These are phyloP conservation scores for fruit fly (Drosophila melanogaster) DNA, from an alignment of 1,140 invertebrate genomes.

Conservation along the genomic window DNA sequence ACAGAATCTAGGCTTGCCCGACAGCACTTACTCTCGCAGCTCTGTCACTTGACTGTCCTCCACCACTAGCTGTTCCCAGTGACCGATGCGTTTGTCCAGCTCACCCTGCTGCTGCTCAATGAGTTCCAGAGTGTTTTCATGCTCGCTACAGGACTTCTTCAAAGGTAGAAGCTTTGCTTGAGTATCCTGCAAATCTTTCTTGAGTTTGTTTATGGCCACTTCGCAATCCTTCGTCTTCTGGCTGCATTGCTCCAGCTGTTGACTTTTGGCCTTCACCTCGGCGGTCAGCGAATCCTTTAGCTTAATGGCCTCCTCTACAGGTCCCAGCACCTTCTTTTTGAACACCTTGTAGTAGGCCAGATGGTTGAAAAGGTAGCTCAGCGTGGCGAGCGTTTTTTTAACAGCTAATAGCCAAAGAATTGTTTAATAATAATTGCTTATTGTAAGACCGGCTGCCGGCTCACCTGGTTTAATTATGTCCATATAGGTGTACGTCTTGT, in stretches of 20 bases:
- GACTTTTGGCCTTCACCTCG: conserved; percentile 22
- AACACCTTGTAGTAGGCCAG: conserved; percentile 65
- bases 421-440: not conserved
- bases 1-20: too few relatives aligned
- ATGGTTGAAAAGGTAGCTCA: conserved; percentile 68
- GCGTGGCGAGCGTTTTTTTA: conserved; percentile 55
- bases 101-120: conserved; percentile 33
- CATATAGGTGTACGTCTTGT: conserved; percentile 57
- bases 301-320: conserved; percentile 40
- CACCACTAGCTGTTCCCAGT: conserved; percentile 52
- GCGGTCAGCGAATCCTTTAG: conserved; percentile 36
- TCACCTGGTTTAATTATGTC: conserved; percentile 69
- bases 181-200: conserved; percentile 23
- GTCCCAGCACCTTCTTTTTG: conserved; percentile 52
- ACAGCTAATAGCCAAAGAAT: conserved; percentile 21
- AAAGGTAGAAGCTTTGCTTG: conserved; percentile 21
- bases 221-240: conserved; percentile 25
- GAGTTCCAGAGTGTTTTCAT: conserved; percentile 1
- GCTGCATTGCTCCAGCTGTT: conserved; percentile 43
- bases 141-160: conserved; percentile 22
- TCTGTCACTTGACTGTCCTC: conserved; percentile 46
- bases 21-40: conserved; percentile 36
- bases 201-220: conserved; percentile 21
- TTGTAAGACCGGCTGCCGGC: too few relatives aligned
- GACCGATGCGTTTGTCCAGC: conserved; percentile 27